Evolutionary conservation across 2,888 invertebrate genomes (phyloP), one percentile per base, ranked within the genome.

Genomic region (Empis livida): DNA sequence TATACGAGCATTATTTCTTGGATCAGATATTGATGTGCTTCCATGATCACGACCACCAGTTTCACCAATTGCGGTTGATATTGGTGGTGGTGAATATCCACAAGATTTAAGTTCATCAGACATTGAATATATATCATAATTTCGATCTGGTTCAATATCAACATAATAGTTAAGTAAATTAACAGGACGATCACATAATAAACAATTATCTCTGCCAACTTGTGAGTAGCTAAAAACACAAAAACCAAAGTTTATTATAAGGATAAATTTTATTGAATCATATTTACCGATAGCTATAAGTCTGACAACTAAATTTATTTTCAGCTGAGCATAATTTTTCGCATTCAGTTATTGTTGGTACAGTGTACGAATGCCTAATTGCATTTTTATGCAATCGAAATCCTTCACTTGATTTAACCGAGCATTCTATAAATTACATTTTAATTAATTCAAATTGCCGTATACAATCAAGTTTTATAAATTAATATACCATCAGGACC

Each of bases 91-190:
- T 16, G 31, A 61, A 35, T 60, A 59, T 5, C 59, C 52, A 56
- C 79, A 79, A 42, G 65, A 70, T 51, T 72, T 70, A 49, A 71
- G 61, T 52, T 78, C 76, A 50, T 78, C 74, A 0, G 79, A 77
- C 76, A 85, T 81, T 1, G 82, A 80, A 59, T 88, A 89, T 17
- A 86, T 80, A 57, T 89, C 88, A 39, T 82, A 87, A 49, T 86
- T 82, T 14, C 82, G 76, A 59, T 82, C 80, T 0, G 82, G 82
- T 54, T 81, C 75, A 35, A 82, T 68, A 56, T 89, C 88, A 1
- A 80, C 78, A 51, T 87, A 83, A 58, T 83, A 74, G 54, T 85
- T 81, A 31, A 87, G 63, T 16, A 79, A 77, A 53, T 79, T 74
- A 54, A 84, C 82, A 0, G 81, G 77, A 10, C 80, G 71, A 58